A percentile compares a stretch with the other conserved stretches of the same genome.
Conservation (phyloP, 2,797 vertebrate species). For the Alouatta caraya region DNA sequence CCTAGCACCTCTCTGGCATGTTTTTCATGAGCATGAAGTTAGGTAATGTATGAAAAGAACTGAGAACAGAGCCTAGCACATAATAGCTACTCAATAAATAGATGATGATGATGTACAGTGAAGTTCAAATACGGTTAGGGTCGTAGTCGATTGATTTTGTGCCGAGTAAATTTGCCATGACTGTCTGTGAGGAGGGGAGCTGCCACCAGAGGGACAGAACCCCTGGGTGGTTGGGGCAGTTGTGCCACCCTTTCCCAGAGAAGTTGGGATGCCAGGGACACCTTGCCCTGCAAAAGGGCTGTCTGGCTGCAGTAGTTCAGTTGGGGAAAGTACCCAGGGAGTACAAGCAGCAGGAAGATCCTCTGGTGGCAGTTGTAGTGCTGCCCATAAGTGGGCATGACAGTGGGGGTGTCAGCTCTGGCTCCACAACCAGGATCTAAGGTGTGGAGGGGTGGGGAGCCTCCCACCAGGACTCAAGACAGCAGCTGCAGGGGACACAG, state of each 20-base stretch:
- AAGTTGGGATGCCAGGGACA: not conserved
- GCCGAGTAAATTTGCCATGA: not conserved
- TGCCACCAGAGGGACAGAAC: not conserved
- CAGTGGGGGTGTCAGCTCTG: not conserved
- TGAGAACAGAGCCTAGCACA: not conserved
- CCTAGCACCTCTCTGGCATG: not conserved
- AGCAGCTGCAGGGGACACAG: not conserved
- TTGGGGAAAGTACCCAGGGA: not conserved
- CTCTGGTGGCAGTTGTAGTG: not conserved
- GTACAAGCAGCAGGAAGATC: not conserved
- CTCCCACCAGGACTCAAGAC: not conserved
- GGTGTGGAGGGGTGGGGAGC: not conserved
- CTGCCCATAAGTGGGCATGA: not conserved
- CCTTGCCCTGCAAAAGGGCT: not conserved
- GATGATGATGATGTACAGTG: fast-evolving
- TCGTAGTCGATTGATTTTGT: not conserved
- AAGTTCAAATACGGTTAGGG: not conserved
- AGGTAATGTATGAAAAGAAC: not conserved
- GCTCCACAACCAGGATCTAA: not conserved
- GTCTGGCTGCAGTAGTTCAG: not conserved
- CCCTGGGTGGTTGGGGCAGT: not conserved
- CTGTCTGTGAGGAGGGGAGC: not conserved
- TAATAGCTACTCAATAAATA: not conserved
- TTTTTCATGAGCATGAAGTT: not conserved
- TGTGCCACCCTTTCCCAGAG: not conserved